phyloP scores from a whole-genome alignment of 2,888 invertebrate species.

The Chrysomela aeneicollis region DNA sequence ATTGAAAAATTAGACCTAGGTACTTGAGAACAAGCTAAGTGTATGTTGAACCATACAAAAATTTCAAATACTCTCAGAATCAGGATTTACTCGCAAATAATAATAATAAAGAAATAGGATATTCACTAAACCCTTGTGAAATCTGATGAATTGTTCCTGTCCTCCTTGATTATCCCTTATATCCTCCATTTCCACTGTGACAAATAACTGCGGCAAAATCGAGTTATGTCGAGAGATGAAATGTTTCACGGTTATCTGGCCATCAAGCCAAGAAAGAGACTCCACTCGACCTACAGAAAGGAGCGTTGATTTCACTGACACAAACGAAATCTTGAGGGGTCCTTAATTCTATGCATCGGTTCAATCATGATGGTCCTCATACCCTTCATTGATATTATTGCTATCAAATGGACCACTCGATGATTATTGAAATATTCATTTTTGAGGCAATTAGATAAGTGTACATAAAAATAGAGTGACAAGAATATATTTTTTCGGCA shows the following conservation, averaged over 20 bases:
- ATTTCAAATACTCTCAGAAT: too few relatives aligned
- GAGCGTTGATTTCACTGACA: not conserved
- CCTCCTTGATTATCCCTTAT: not conserved
- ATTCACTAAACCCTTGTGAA: not conserved
- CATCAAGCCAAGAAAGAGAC: not conserved
- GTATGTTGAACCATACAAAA: too few relatives aligned
- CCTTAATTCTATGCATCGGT: not conserved
- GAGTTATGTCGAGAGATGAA: not conserved
- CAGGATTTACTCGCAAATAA: too few relatives aligned
- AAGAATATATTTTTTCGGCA: too few relatives aligned
- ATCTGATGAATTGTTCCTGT: not conserved
- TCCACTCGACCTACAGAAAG: not conserved
- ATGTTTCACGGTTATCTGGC: slow-evolving; percentile 1
- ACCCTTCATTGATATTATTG: too few relatives aligned
- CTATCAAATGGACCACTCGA: too few relatives aligned
- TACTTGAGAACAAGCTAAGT: too few relatives aligned
- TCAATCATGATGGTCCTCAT: not conserved
- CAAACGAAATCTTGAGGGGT: not conserved
- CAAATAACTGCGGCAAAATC: slow-evolving; percentile 2
- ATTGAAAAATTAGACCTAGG: too few relatives aligned
- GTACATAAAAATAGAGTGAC: too few relatives aligned
- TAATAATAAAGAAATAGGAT: not conserved
- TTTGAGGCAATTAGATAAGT: too few relatives aligned
- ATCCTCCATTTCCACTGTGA: not conserved
- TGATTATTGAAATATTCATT: too few relatives aligned